phyloP scores from a whole-genome alignment of 2,888 invertebrate genomes.

The Noctua janthe region DNA sequence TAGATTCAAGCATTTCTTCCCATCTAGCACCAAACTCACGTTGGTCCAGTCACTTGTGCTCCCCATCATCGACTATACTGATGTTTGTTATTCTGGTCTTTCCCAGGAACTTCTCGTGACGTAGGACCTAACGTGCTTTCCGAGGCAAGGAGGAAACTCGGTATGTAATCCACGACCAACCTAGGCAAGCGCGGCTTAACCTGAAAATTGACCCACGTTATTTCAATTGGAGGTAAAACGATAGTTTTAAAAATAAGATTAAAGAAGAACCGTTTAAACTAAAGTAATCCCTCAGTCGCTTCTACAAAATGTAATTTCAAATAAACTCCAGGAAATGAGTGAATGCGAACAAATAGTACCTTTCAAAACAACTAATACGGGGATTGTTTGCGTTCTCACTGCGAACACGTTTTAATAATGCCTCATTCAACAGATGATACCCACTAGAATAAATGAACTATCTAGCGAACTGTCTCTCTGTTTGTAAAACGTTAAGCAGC shows the following conservation, averaged over 20 bases:
- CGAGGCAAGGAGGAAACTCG: no score
- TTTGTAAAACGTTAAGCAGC: conserved; percentile 63
- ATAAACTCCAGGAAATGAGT: conserved; percentile 35
- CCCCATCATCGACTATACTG: no score
- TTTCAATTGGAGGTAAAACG: not conserved
- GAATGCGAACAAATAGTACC: conserved; percentile 53
- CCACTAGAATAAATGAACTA: conserved; percentile 69
- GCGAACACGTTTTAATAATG: conserved; percentile 73
- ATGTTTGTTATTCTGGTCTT: no score
- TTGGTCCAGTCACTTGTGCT: no score
- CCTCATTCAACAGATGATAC: conserved; percentile 70
- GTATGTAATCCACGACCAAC: not conserved
- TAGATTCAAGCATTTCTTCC: no score
- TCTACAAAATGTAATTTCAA: conserved; percentile 26
- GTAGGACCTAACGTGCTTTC: no score
- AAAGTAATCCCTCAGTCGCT: conserved; percentile 8
- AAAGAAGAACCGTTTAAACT: not conserved
- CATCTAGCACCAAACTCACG: no score
- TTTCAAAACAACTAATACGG: conserved; percentile 67
- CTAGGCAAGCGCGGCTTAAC: not conserved
- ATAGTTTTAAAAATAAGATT: not conserved
- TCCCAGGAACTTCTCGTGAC: no score
- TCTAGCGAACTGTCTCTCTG: conserved; percentile 65
- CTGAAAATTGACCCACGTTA: not conserved
- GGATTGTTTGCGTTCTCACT: conserved; percentile 69